Base-by-base conservation (phyloP, 2,888 invertebrate genomes). In the Latrodectus elegans region DNA sequence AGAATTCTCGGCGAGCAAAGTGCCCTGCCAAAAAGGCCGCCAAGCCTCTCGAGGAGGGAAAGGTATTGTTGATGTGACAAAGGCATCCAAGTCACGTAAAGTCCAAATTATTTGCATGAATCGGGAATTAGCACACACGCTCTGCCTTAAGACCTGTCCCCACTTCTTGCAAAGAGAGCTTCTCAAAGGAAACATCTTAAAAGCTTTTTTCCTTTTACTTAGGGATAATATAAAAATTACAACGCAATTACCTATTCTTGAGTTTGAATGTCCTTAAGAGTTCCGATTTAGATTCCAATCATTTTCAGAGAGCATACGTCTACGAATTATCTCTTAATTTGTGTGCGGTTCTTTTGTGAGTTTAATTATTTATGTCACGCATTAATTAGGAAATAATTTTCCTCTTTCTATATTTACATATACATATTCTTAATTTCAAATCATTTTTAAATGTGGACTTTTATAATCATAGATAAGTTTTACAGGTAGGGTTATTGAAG, bases 21-120 rank as follows among this genome's bases (percentile, higher is more conserved):
- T 17, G 2, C 17, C 51, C 17, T 52, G 10, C n/a, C 14, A 52
- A 52, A 14, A 49, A 10, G 53, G 12, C 52, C 22, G 17, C 51
- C 17, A 51, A 12, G 17, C 12, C 52, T 51, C 17, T 22, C 11
- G 17, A 72, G 4, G 51, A 51, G 53, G 3, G 55, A 52, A 71
- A 38, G 26, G 26, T 22, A 68, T 68, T 22, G 68, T 22, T 10
- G 26, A 15, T 64, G 49, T 65, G 80, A 52, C 75, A 70, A 73
- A 73, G 65, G 67, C 60, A 81, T 17, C 71, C 86, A 64, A 80
- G 86, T 86, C 86, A 86, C 86, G 86, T 86, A 81, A 86, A 51
- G 72, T 76, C 51, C 72, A 76, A 68, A 75, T 75, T 65, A 70
- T 75, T 79, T 51, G 71, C 74, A 60, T 76, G 72, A 64, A 76